Evolutionary conservation across 2,888 invertebrate genomes (phyloP), one percentile per base, ranked within the genome.

Genomic region (Hylaea fasciaria): DNA sequence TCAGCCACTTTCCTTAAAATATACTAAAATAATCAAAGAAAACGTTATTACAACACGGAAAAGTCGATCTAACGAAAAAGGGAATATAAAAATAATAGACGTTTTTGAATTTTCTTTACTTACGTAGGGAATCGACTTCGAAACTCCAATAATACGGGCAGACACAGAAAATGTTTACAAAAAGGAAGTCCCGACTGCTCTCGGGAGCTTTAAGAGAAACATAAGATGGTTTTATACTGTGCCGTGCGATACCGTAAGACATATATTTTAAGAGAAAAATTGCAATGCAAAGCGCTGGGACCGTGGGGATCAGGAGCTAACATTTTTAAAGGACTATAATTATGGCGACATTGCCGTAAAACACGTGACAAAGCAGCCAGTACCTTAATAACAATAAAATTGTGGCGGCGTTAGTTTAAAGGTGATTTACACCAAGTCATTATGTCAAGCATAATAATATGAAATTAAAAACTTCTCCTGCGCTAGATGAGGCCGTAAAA

Each of bases 61-160:
- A 62, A 57, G 55, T 60, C 53, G 62, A 66, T 60, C 63, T 57
- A 41, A 40, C 54, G 43, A 41, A 60, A 57, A 59, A 39, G 56
- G 64, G 61, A 61, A 64, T 64, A 62, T 57, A 65, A 68, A 63
- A 68, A 68, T 65, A 70, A 68, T 69, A 65, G 65, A 66, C 62
- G 62, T 64, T 70, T 66, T 65, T 64, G 64, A 65, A 70, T 68
- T 68, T 68, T 59, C 65, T 64, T 69, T 63, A 65, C 61, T 63
- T 62, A 61, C 66, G 66, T 57, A 57, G 63, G 57, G 63, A 68
- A 70, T 69, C 66, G 69, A 69, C 71, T 69, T 76, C 62, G 70
- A 70, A 70, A 76, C 68, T 73, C 65, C 72, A 77, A 78, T 76
- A 76, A 69, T 68, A 67, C 59, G 54, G 58, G 62, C 56, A 65